Percentiles rank a stretch among this genome's conserved stretches.
These are phyloP conservation scores for Corvus hawaiiensis DNA, from an alignment of 2,113 vertebrate genomes.

Conservation along the genomic window DNA sequence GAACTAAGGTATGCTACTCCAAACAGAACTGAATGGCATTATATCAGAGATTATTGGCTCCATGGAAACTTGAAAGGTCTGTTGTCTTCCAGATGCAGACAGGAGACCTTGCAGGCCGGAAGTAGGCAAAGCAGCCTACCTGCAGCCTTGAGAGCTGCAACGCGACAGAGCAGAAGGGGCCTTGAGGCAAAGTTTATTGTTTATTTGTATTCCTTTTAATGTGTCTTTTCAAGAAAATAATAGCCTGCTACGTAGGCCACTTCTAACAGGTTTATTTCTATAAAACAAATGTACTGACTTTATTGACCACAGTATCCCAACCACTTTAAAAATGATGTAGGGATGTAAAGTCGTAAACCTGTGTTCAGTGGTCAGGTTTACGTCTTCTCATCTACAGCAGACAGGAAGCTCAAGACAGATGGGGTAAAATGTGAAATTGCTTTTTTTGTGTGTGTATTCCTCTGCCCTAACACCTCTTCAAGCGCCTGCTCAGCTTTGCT, in stretches of 20 bases:
- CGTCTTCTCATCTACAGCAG: neutral
- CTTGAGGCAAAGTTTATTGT: neutral
- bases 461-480: neutral
- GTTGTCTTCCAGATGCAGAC: neutral
- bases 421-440: neutral
- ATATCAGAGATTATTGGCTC: neutral
- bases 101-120: neutral
- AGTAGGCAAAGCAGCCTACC: neutral
- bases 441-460: neutral
- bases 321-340: neutral
- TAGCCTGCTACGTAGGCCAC: neutral
- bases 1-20: neutral
- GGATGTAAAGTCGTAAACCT: neutral
- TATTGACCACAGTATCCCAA: neutral
- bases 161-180: rapidly evolving
- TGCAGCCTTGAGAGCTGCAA: neutral
- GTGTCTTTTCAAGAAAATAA: neutral
- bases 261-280: neutral
- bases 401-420: neutral
- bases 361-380: neutral
- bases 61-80: neutral
- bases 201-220: neutral
- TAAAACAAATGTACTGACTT: neutral
- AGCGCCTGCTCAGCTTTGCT: neutral
- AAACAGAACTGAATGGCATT: neutral